Evolutionary conservation across 2,888 invertebrate genomes (phyloP), one percentile per base, ranked within the genome.

Genomic region (Oligia fasciuncula): DNA sequence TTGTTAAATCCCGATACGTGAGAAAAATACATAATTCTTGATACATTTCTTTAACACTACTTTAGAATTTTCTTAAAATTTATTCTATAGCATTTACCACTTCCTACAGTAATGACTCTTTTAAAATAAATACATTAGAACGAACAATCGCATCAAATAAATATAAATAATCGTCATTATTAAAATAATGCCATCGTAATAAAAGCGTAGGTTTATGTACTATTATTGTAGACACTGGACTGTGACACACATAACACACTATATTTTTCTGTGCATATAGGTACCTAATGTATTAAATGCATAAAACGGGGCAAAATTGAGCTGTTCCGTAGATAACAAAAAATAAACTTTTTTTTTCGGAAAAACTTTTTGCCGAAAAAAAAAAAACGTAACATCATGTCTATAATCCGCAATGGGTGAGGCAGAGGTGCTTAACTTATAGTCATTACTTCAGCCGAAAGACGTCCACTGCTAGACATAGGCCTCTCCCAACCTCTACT

Each of bases 161-260:
- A 85, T 77, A 86, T 77, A 77, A 80, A 75, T 86, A 86, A 87
- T 84, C 76, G 76, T 79, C 73, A 87, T 85, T 79, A 89, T 89
- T 84, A 85, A 77, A 86, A 81, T 89, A 86, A 88, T 85, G 73
- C 54, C 77, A 29, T 84, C 67, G 40, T 40, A 72, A 79, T 81
- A 82, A 81, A 80, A 80, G 72, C 57, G 13, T 77, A 57, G 29
- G 29, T 29, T 29, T 69, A 79, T 17, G 84, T 79, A 70, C 43
- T 68, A 85, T 88, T 88, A 88, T 4, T 0, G 67, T 78, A 81
- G 40, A 80, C 87, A 70, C 84, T 84, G 71, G 77, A 76, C 77
- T 87, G 79, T 88, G 79, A 88, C 87, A 85, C 69, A 74, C 78
- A 76, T 72, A 71, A 67, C 73, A 68, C 66, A 79, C 11, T 81